A percentile compares a stretch with the other conserved stretches of the same genome.
These are phyloP conservation scores for Stenolophus ochropezus DNA, from an alignment of 2,888 invertebrate species.

Conservation along the genomic window DNA sequence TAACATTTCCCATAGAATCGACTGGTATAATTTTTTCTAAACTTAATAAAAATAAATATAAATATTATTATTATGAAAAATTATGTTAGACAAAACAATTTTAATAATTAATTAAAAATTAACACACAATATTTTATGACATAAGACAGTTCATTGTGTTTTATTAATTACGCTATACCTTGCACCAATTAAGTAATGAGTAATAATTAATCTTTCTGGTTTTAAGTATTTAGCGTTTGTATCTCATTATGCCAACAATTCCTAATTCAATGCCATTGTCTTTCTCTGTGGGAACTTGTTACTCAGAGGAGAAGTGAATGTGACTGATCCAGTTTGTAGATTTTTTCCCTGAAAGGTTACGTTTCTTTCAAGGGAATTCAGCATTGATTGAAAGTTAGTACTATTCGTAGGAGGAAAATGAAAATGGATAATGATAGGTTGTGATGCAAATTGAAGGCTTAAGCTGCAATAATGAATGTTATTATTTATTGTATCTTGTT, in stretches of 20 bases:
- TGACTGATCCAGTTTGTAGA: constrained; percentile 37
- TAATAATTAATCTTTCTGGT: not conserved
- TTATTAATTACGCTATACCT: too few species aligned
- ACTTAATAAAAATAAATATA: too few species aligned
- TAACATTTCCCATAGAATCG: too few species aligned
- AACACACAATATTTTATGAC: too few species aligned
- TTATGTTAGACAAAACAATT: too few species aligned
- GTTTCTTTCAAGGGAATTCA: constrained; percentile 31
- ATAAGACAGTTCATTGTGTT: too few species aligned
- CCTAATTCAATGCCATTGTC: constrained; percentile 31
- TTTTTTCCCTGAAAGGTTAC: constrained; percentile 45
- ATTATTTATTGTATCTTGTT: too few species aligned
- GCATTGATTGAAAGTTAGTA: constrained; percentile 23
- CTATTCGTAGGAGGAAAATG: not conserved
- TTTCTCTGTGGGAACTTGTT: constrained; percentile 17
- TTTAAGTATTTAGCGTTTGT: not conserved
- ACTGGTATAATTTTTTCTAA: too few species aligned
- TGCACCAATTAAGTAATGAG: not conserved
- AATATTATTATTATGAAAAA: too few species aligned
- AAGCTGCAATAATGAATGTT: not conserved
- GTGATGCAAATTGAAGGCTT: not conserved
- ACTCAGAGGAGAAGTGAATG: constrained; percentile 50
- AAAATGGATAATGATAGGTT: not conserved
- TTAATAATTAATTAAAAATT: too few species aligned
- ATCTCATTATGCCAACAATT: constrained; percentile 2